Conservation (phyloP, 2,797 vertebrate species). For the Phoxinus dragarum region DNA sequence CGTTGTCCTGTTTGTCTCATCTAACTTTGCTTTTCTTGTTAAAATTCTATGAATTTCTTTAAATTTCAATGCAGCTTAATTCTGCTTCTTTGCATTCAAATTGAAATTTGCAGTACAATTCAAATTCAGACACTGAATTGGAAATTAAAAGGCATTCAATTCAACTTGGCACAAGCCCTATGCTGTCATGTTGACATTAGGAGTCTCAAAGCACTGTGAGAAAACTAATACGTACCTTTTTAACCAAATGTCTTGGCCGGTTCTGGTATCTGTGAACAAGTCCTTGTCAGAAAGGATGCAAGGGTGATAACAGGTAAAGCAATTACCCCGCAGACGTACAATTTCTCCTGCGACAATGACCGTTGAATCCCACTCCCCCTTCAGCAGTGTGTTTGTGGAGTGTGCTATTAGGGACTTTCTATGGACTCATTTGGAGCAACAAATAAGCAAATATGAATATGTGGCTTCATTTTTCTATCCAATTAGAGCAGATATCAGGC, state of each 20-base stretch:
- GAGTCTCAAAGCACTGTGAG: background rate
- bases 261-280: slow-evolving; percentile 59
- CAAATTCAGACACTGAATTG: background rate
- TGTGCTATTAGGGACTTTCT: slow-evolving; percentile 83
- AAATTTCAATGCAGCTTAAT: background rate
- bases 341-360: slow-evolving; percentile 72
- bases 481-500: slow-evolving; percentile 94
- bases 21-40: background rate
- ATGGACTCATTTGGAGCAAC: slow-evolving; percentile 82
- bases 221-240: slow-evolving; percentile 15
- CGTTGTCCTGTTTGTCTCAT: background rate
- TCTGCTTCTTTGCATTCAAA: background rate
- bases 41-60: background rate
- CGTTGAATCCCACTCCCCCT: slow-evolving; percentile 65
- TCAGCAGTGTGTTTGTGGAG: slow-evolving; percentile 76
- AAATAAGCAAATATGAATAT: slow-evolving; percentile 76
- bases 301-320: slow-evolving; percentile 71
- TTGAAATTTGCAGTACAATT: background rate
- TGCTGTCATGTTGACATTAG: background rate
- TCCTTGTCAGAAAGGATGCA: slow-evolving; percentile 65
- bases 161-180: background rate
- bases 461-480: slow-evolving; percentile 85
- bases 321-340: slow-evolving; percentile 70
- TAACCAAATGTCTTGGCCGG: slow-evolving; percentile 55
- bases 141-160: background rate